These are phyloP conservation scores for Papilio machaon DNA, from an alignment of 1,140 invertebrate genomes.

Conservation along the genomic window DNA sequence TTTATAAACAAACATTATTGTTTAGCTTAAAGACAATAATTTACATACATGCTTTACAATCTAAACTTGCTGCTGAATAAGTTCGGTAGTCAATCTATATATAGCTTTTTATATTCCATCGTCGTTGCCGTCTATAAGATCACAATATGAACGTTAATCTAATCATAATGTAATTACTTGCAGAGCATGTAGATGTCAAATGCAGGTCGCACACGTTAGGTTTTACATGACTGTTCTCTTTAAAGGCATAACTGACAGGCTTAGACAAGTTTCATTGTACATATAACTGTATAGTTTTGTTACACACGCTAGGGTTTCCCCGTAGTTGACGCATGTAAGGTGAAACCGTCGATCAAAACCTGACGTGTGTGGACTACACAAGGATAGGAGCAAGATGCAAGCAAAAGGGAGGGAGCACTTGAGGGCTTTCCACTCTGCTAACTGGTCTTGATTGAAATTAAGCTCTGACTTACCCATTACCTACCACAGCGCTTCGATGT, in stretches of 20 bases:
- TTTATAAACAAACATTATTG: too few species aligned
- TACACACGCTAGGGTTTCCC: not conserved
- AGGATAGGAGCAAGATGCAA: slow-evolving; percentile 9
- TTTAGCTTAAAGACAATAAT: too few species aligned
- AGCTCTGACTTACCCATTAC: not conserved
- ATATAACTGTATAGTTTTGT: not conserved
- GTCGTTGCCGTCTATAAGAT: not conserved
- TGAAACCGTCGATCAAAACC: not conserved
- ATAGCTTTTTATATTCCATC: not conserved
- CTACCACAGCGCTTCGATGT: slow-evolving; percentile 1
- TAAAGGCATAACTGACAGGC: not conserved
- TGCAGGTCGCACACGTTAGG: slow-evolving; percentile 1
- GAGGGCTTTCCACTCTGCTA: slow-evolving; percentile 40
- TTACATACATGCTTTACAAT: too few species aligned
- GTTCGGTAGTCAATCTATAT: not conserved
- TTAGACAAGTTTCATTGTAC: not conserved
- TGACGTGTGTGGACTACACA: not conserved
- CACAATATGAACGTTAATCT: slow-evolving; percentile 28
- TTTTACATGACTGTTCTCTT: not conserved
- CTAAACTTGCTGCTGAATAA: not conserved
- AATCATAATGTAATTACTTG: slow-evolving; percentile 42
- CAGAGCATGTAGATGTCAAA: slow-evolving; percentile 38
- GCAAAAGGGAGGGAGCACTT: slow-evolving; percentile 38
- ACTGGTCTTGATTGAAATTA: slow-evolving; percentile 41
- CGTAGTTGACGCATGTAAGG: not conserved